Evolutionary conservation across 2,113 vertebrate species (phyloP), one percentile per base, ranked within the genome.

Genomic region (Podarcis cretensis): DNA sequence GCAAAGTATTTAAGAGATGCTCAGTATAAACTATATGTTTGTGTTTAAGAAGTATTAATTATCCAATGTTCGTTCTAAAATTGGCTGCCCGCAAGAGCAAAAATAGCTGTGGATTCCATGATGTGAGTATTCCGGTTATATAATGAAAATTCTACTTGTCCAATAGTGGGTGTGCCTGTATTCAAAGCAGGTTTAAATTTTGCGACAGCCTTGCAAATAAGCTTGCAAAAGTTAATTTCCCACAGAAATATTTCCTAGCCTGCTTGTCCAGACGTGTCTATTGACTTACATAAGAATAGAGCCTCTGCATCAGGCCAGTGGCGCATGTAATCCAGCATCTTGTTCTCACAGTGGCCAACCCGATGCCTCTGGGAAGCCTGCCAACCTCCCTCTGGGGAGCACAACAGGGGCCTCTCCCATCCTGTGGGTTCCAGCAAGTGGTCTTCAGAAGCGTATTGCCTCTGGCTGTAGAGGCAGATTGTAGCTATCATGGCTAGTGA

Each of bases 71-170:
- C 40, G 20, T 30, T 83, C 87, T 88, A 88, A 68, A 77, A 83
- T 83, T 83, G 73, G 73, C 59, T 14, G 16, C 43, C 83, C 68
- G 73, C 73, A 21, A 37, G 87, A 83, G n/a, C 73, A 77, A 83
- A 88, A 88, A 88, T 83, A 88, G 81, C 37, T 35, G 27, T 8
- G 2, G 63, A 83, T 83, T 88, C 73, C 59, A 88, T 88, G 40
- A 77, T 54, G 43, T 18, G 25, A 66, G 73, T 66, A 57, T 83
- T 77, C 63, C 35, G 14, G 59, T 88, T 88, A 83, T 88, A 69
- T 88, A 88, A 88, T 6, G 5, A 63, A 75, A n/a, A 43, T 77
- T 54, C 87, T 54, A 54, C 77, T 77, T 35, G 59, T 68, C 59
- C 8, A 9, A 20, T 32, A 37, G 73, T 20, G 40, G 32, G 66